These are phyloP conservation scores for Plutomurus gul DNA, from an alignment of 1,140 invertebrate genomes.

Conservation along the genomic window DNA sequence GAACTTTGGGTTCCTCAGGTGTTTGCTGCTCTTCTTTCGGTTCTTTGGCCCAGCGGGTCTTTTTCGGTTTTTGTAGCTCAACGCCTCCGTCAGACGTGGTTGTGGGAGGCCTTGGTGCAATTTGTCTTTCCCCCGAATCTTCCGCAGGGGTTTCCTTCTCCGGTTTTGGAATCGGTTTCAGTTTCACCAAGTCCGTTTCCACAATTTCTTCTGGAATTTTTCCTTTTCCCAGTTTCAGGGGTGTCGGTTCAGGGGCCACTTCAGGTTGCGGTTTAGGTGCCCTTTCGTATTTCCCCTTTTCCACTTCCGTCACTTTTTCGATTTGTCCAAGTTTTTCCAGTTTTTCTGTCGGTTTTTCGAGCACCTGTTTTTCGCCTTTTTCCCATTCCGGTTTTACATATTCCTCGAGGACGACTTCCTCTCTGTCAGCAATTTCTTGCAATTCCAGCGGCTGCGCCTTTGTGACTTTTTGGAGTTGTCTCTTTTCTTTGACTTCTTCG, in stretches of 20 bases:
- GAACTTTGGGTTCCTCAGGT: not conserved
- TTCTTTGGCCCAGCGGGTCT: not conserved
- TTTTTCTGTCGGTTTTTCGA: not conserved
- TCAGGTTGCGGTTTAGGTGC: not conserved
- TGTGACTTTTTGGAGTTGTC: not conserved
- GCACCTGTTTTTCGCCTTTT: not conserved
- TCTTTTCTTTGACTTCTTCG: not conserved
- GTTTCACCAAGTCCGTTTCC: not conserved
- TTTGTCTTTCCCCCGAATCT: not conserved
- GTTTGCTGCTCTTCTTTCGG: not conserved
- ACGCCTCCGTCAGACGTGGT: not conserved
- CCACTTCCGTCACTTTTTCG: not conserved
- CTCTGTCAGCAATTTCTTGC: slow-evolving; percentile 21
- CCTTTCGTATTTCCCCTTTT: not conserved
- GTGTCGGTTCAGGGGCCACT: not conserved
- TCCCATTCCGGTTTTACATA: slow-evolving; percentile 42
- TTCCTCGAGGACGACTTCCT: slow-evolving; percentile 28
- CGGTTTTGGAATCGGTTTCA: slow-evolving; percentile 46
- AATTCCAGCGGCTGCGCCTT: slow-evolving; percentile 10
- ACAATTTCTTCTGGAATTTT: not conserved
- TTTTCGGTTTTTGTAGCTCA: not conserved
- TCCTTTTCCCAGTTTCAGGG: slow-evolving; percentile 38
- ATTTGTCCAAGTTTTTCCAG: not conserved
- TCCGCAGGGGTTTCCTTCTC: not conserved
- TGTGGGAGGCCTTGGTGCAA: not conserved